phyloP scores from a whole-genome alignment of 2,113 vertebrate genomes.

The Plecturocebus donacophilus region DNA sequence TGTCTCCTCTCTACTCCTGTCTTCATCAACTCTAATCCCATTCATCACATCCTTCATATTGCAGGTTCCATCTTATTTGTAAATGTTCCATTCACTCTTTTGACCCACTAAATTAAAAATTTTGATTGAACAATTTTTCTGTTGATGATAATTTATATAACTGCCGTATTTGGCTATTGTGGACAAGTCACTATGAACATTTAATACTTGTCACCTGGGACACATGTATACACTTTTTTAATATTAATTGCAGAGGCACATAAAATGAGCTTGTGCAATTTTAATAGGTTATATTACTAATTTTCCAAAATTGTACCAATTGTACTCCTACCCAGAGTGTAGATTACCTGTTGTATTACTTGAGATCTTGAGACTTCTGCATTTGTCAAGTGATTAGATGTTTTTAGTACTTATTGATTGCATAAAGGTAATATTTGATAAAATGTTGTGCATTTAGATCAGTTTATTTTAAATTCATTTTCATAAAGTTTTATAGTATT shows the following conservation, averaged over 20 bases:
- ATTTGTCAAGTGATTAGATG: not conserved
- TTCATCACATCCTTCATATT: not conserved
- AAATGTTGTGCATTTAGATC: not conserved
- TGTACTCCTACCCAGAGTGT: not conserved
- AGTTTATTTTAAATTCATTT: not conserved
- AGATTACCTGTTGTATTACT: not conserved
- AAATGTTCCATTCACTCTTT: not conserved
- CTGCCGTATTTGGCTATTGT: not conserved
- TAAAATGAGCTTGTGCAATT: not conserved
- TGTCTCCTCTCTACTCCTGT: fast-evolving
- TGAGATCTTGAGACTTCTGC: not conserved
- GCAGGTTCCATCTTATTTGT: not conserved
- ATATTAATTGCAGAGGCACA: not conserved
- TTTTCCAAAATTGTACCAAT: not conserved
- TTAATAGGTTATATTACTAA: not conserved
- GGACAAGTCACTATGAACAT: not conserved
- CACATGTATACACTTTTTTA: not conserved
- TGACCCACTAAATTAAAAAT: not conserved
- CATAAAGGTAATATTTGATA: not conserved
- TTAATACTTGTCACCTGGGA: not conserved
- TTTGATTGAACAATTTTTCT: not conserved
- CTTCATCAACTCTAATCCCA: not conserved
- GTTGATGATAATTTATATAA: not conserved
- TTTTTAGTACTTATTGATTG: not conserved
- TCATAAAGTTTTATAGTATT: not conserved